These are phyloP conservation scores for Crioceris asparagi DNA, from an alignment of 2,888 invertebrate genomes.

Conservation along the genomic window DNA sequence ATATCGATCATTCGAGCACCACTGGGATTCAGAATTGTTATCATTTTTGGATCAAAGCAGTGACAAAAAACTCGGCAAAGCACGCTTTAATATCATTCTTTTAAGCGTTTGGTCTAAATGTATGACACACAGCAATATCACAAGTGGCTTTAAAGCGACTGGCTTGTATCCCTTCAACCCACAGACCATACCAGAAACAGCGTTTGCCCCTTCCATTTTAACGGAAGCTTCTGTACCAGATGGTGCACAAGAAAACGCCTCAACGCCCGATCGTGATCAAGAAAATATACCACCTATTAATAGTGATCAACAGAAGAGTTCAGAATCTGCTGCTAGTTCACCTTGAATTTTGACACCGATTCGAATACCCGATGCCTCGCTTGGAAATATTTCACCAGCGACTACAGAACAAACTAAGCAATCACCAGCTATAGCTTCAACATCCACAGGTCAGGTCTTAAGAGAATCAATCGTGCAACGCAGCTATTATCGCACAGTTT, in stretches of 20 bases:
- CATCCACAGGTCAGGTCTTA: no score
- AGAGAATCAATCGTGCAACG: no score
- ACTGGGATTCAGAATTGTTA: slow-evolving; percentile 1
- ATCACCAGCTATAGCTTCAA: no score
- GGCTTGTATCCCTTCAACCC: slow-evolving; percentile 26
- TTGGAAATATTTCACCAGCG: no score
- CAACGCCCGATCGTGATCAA: no score
- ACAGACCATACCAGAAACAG: slow-evolving; percentile 12
- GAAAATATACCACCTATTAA: slow-evolving; percentile 1
- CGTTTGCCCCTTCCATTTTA: slow-evolving; percentile 15
- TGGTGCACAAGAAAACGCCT: not conserved
- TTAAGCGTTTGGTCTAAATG: slow-evolving; percentile 22
- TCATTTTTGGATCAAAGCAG: slow-evolving; percentile 5
- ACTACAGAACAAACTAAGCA: no score
- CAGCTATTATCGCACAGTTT: no score
- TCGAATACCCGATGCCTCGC: no score
- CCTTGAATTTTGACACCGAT: no score
- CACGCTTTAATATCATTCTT: slow-evolving; percentile 22
- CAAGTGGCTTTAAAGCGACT: slow-evolving; percentile 21
- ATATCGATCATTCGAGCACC: not conserved
- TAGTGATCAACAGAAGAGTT: no score
- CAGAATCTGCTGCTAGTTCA: no score
- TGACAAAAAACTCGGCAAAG: slow-evolving; percentile 25
- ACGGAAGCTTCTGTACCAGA: slow-evolving; percentile 5
- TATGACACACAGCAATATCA: slow-evolving; percentile 13